A percentile compares a stretch with the other conserved stretches of the same genome.
Evolutionary conservation across 2,113 vertebrate genomes (phyloP).

Genomic region (Protobothrops mucrosquamatus): DNA sequence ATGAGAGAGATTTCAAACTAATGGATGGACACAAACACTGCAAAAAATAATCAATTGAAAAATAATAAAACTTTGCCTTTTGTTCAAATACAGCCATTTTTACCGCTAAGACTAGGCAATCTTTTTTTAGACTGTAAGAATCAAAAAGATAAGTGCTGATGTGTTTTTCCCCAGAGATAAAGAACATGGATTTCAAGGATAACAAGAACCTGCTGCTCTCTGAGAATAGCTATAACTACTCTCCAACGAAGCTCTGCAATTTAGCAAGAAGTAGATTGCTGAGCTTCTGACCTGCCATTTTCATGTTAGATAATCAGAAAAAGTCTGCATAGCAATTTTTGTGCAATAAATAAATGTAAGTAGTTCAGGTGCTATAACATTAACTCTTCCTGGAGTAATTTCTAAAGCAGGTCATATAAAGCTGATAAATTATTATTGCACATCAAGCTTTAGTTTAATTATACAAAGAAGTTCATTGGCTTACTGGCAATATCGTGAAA

Average conservation of each 20-base stretch:
- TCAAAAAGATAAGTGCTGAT: neutral
- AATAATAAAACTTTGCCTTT: neutral
- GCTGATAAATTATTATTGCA: neutral
- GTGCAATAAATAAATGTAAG: neutral
- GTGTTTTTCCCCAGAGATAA: neutral
- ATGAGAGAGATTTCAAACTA: neutral
- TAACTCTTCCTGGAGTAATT: neutral
- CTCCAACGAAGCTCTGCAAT: neutral
- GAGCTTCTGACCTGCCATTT: neutral
- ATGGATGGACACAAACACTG: neutral
- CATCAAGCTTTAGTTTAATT: neutral
- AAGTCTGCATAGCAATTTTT: neutral
- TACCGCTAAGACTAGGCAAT: neutral
- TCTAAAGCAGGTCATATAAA: neutral
- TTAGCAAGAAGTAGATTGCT: neutral
- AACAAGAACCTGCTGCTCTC: neutral
- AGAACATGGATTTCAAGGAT: neutral
- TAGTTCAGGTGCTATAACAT: neutral
- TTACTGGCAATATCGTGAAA: neutral
- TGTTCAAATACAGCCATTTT: neutral
- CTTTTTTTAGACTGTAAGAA: neutral
- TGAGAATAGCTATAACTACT: neutral
- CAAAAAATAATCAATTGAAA: neutral
- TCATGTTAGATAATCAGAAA: neutral
- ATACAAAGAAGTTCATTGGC: neutral